Percentiles rank a stretch among this genome's conserved stretches.
phyloP scores from a whole-genome alignment of 2,113 vertebrate species.

The Psittacara wagleri region DNA sequence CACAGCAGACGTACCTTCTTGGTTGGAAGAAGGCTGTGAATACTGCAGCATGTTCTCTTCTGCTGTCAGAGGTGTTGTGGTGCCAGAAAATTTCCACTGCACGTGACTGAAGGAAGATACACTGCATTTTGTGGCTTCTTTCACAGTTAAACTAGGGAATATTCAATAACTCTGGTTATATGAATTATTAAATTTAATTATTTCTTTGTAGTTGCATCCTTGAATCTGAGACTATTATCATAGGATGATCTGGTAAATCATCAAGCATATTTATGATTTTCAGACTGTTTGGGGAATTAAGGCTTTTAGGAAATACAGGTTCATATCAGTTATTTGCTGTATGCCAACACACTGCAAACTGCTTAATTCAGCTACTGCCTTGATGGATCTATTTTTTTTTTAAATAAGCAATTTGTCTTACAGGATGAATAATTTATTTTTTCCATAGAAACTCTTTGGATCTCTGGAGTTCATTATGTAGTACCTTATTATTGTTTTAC shows the following conservation, averaged over 20 bases:
- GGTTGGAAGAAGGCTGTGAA: background rate
- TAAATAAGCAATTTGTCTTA: background rate
- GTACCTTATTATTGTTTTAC: background rate
- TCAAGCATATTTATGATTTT: background rate
- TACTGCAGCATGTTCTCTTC: background rate
- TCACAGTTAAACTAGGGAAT: background rate
- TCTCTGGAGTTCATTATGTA: background rate
- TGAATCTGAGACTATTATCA: background rate
- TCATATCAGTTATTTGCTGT: background rate
- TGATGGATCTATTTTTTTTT: background rate
- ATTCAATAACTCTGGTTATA: background rate
- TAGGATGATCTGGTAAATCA: background rate
- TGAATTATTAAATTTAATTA: background rate
- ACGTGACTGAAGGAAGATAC: background rate
- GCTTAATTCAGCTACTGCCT: background rate
- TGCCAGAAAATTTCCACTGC: constrained; percentile 36
- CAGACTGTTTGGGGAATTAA: background rate
- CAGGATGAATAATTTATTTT: background rate
- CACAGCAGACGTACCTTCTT: background rate
- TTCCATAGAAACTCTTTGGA: background rate
- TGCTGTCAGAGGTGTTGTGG: background rate
- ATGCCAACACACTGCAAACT: background rate
- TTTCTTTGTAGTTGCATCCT: background rate
- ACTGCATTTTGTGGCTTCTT: background rate
- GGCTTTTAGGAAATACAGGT: background rate